Percentiles rank a stretch among this genome's conserved stretches.
Conservation (phyloP, 2,113 vertebrate genomes). For the Ondatra zibethicus region DNA sequence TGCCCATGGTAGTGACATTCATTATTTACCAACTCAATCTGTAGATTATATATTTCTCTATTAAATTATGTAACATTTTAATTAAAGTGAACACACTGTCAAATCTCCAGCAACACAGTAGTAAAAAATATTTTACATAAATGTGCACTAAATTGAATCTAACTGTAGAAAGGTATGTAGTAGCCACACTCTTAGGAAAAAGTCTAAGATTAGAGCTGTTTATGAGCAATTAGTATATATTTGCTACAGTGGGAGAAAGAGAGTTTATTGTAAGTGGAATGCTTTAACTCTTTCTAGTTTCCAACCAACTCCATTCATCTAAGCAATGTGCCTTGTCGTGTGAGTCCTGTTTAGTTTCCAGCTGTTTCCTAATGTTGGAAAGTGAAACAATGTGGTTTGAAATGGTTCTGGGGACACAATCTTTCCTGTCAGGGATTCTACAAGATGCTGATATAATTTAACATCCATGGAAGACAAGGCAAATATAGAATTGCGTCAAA, state of each 20-base stretch:
- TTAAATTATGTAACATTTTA: slow-evolving; percentile 37
- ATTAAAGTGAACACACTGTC: slow-evolving; percentile 22
- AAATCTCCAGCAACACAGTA: background rate
- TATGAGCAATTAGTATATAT: slow-evolving; percentile 45
- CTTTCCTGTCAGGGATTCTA: slow-evolving; percentile 74
- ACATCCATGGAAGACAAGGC: slow-evolving; percentile 83
- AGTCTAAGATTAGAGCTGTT: slow-evolving; percentile 55
- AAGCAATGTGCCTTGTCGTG: background rate
- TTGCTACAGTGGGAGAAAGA: slow-evolving; percentile 10
- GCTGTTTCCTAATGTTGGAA: slow-evolving; percentile 67
- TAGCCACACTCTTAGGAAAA: slow-evolving; percentile 29
- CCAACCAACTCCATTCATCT: background rate
- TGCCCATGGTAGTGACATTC: background rate
- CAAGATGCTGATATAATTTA: slow-evolving; percentile 81
- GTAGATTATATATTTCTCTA: slow-evolving; percentile 1
- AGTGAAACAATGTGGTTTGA: slow-evolving; percentile 33
- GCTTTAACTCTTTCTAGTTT: slow-evolving; percentile 45
- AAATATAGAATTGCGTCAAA: slow-evolving; percentile 81
- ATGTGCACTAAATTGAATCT: background rate
- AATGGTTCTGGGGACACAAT: slow-evolving; percentile 65
- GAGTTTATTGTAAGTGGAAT: slow-evolving; percentile 1
- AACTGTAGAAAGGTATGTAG: background rate
- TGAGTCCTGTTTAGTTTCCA: slow-evolving; percentile 54
- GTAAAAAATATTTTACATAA: slow-evolving; percentile 46
- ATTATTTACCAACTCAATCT: background rate